Base-by-base conservation (phyloP, 2,888 invertebrate genomes). In the Agonopterix alstromeriana region DNA sequence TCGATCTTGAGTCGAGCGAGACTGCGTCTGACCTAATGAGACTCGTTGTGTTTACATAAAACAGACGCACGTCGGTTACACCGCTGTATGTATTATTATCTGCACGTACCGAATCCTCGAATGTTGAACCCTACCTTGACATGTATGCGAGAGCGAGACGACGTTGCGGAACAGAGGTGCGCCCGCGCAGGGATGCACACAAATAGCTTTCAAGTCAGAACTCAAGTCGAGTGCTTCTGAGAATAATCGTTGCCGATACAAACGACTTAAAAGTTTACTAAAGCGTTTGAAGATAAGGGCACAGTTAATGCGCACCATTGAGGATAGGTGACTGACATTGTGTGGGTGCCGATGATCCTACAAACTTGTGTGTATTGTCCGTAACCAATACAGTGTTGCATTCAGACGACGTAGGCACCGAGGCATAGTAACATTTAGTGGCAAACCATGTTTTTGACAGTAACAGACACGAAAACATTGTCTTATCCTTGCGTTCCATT, bases 91-190 rank as follows among this genome's bases (percentile, higher is more conserved):
- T 80, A 77, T 82, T 77, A 79, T 81, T 83, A 81, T 79, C 71
- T 61, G 67, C 70, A 70, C 67, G 78, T 63, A 77, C 75, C 64
- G 75, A 79, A 84, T 83, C 81, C 80, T 83, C 86, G 87, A 84
- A 78, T 87, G 71, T 85, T 87, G 87, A 87, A 87, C 87, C 80
- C 87, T 85, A 87, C 87, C 87, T 87, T 87, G 87, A 87, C 87
- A 86, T 79, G 87, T 67, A 83, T 86, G 86, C 74, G 77, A 64
- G 82, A 81, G 75, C 68, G 82, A 76, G 77, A 79, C 67, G 67
- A 70, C 70, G 64, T 64, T 61, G 68, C 77, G 80, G 82, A 79
- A 77, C 79, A 69, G 80, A 75, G 72, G 73, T 76, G 77, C 75
- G 72, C 65, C 67, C 62, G 67, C 72, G 73, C 82, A 82, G 83